These are phyloP conservation scores for Syrrhaptes paradoxus DNA, from an alignment of 2,113 vertebrate species.

Conservation along the genomic window DNA sequence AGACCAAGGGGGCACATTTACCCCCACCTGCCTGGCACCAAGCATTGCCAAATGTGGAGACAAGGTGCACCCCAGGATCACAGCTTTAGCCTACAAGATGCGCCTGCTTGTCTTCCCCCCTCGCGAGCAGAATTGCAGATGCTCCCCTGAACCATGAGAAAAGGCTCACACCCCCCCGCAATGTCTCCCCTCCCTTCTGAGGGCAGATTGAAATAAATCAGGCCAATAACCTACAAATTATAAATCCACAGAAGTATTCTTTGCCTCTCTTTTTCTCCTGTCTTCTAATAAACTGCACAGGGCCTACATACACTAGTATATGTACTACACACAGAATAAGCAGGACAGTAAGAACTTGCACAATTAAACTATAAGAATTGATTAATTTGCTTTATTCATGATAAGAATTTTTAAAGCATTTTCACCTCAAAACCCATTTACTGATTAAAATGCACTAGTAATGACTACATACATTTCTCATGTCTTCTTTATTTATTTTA, in stretches of 20 bases:
- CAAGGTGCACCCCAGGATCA: background rate
- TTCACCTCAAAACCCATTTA: background rate
- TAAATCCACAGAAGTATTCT: background rate
- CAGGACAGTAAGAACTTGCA: background rate
- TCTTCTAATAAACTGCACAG: background rate
- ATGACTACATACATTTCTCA: background rate
- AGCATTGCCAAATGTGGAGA: rapidly evolving
- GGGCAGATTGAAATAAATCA: background rate
- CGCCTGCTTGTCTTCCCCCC: rapidly evolving
- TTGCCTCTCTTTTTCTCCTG: background rate
- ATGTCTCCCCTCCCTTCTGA: background rate
- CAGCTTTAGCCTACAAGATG: too few species aligned
- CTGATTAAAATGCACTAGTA: background rate
- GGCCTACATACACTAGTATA: background rate
- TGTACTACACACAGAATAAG: background rate
- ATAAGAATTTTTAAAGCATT: background rate
- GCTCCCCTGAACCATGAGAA: background rate
- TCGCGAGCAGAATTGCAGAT: rapidly evolving
- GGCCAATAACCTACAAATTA: background rate
- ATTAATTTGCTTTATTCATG: background rate
- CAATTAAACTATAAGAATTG: background rate
- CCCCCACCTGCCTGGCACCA: background rate
- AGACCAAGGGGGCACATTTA: background rate
- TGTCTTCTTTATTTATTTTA: background rate
- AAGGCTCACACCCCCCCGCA: background rate